Percentiles rank a stretch among this genome's conserved stretches.
These are phyloP conservation scores for Phoxinus phoxinus DNA, from an alignment of 2,113 vertebrate genomes.

Conservation along the genomic window DNA sequence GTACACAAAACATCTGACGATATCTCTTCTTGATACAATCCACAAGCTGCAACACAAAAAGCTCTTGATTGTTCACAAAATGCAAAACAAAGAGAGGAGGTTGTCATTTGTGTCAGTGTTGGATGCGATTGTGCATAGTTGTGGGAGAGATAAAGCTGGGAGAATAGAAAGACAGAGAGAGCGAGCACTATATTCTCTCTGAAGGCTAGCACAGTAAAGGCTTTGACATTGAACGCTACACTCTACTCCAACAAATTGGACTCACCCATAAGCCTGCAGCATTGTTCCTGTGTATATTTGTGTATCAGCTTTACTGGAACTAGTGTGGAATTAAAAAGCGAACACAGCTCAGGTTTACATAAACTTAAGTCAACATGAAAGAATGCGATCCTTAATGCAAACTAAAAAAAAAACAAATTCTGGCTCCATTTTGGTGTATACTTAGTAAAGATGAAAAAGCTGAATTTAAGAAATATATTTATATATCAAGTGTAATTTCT, in stretches of 20 bases:
- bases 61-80: slow-evolving; percentile 46
- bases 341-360: slow-evolving; percentile 1
- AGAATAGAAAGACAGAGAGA: neutral
- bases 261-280: slow-evolving; percentile 7
- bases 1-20: slow-evolving; percentile 37
- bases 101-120: slow-evolving; percentile 27
- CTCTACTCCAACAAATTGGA: slow-evolving; percentile 11
- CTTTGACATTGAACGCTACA: slow-evolving; percentile 2
- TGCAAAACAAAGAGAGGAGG: slow-evolving; percentile 34
- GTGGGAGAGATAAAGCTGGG: slow-evolving; percentile 11
- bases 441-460: no score
- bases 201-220: neutral
- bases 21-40: slow-evolving; percentile 44
- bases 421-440: neutral
- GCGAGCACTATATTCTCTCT: neutral
- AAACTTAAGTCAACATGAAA: neutral
- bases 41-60: slow-evolving; percentile 20
- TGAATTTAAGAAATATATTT: no score
- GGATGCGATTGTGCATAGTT: slow-evolving; percentile 22
- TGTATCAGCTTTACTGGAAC: slow-evolving; percentile 41
- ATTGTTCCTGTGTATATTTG: slow-evolving; percentile 7
- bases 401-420: neutral
- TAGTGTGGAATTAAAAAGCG: slow-evolving; percentile 11
- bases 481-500: no score
- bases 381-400: neutral